A percentile compares a stretch with the other conserved stretches of the same genome.
Conservation (phyloP, 2,888 invertebrate species). For the Pardosa pseudoannulata region DNA sequence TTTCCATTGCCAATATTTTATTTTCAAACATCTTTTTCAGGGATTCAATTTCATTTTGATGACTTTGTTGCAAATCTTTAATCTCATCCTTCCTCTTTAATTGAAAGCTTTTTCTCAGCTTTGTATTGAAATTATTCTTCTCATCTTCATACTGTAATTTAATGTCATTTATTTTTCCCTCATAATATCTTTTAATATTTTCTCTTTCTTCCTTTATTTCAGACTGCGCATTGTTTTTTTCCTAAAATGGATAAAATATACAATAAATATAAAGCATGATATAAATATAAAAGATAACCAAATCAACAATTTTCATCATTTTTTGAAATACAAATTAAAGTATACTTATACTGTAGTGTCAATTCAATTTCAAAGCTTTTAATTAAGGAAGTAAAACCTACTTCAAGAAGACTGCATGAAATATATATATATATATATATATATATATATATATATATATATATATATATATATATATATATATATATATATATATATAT, state of each 20-base stretch:
- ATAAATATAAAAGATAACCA: too few species aligned
- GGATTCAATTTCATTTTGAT: not conserved
- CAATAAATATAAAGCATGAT: too few species aligned
- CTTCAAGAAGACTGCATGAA: too few species aligned
- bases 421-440: too few species aligned
- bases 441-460: too few species aligned
- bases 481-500: too few species aligned
- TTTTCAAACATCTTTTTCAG: not conserved
- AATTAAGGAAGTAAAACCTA: too few species aligned
- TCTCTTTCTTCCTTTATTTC: constrained; percentile 15
- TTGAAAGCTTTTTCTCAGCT: constrained; percentile 8
- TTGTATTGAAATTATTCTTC: constrained; percentile 2
- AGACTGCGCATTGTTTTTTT: not conserved
- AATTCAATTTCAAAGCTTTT: too few species aligned
- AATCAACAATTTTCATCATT: too few species aligned
- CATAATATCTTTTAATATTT: constrained; percentile 6
- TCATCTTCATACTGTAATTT: constrained; percentile 39
- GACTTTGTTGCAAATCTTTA: not conserved
- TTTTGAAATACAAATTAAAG: too few species aligned
- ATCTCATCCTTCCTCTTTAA: constrained; percentile 21
- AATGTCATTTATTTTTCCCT: constrained; percentile 6
- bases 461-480: too few species aligned
- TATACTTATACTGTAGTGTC: too few species aligned
- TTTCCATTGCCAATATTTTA: not conserved
- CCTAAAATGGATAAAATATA: not conserved